phyloP scores from a whole-genome alignment of 1,140 invertebrate genomes.

The Drosophila sulfurigaster region DNA sequence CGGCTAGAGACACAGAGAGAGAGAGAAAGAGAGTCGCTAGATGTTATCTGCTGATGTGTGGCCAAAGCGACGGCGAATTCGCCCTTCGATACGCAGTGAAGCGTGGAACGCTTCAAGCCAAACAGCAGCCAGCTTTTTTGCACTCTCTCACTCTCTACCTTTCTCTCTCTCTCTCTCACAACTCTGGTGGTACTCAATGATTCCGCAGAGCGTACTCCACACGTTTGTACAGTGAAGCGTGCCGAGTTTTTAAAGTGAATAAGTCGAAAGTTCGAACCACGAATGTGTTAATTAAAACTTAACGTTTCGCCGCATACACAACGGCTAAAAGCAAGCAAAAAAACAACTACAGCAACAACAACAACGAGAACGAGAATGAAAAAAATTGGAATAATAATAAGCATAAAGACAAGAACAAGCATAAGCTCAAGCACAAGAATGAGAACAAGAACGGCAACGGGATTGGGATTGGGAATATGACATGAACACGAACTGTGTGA shows the following conservation, averaged over 20 bases:
- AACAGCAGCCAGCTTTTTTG: not conserved
- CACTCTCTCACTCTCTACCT: too few relatives aligned
- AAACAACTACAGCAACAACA: too few relatives aligned
- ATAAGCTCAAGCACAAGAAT: not conserved
- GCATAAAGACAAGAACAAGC: slow-evolving; percentile 3
- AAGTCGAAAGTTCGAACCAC: slow-evolving; percentile 44
- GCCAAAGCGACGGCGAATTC: slow-evolving; percentile 29
- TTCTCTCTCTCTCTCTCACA: not conserved
- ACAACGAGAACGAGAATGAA: slow-evolving; percentile 11
- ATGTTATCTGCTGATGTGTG: slow-evolving; percentile 26
- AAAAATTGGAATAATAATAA: slow-evolving; percentile 16
- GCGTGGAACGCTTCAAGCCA: slow-evolving; percentile 26
- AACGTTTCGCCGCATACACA: slow-evolving; percentile 67
- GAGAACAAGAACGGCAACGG: slow-evolving; percentile 16
- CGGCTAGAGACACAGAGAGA: too few relatives aligned
- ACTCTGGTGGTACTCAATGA: slow-evolving; percentile 17
- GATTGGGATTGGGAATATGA: not conserved
- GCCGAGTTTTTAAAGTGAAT: slow-evolving; percentile 51
- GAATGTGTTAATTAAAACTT: slow-evolving; percentile 79
- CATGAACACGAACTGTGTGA: not conserved
- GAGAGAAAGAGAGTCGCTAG: not conserved
- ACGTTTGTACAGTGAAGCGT: slow-evolving; percentile 68
- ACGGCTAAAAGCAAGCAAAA: slow-evolving; percentile 15
- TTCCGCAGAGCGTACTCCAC: slow-evolving; percentile 24
- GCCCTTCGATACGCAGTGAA: slow-evolving; percentile 50